Conservation (phyloP, 2,797 vertebrate genomes). For the Hoplostethus atlanticus region DNA sequence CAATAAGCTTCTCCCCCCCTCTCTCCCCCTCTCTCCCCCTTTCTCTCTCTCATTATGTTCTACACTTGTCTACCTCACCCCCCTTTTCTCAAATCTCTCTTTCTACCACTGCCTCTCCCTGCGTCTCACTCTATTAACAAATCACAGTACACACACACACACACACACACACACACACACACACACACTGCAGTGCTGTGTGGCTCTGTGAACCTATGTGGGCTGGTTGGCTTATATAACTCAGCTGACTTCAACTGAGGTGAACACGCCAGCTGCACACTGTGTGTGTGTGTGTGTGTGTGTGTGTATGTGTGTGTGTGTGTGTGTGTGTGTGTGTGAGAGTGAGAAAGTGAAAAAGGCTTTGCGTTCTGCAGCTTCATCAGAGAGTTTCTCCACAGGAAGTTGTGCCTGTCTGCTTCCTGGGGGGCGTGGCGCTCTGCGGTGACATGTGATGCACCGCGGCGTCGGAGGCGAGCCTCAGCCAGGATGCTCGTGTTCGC, state of each 20-base stretch:
- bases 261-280: slow-evolving; percentile 71
- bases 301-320: slow-evolving; percentile 41
- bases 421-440: too few species aligned
- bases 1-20: too few species aligned
- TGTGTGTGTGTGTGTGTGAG: slow-evolving; percentile 22
- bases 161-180: slow-evolving; percentile 13
- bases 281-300: background rate
- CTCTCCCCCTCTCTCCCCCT: background rate
- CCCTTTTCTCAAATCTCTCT: too few species aligned
- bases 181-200: slow-evolving; percentile 51
- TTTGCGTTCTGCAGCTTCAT: slow-evolving; percentile 9
- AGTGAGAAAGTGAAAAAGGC: background rate
- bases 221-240: slow-evolving; percentile 82
- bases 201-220: slow-evolving; percentile 75
- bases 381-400: too few species aligned
- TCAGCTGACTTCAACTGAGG: slow-evolving; percentile 72
- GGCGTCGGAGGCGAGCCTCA: too few species aligned
- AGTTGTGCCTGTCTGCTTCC: too few species aligned
- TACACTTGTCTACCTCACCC: too few species aligned
- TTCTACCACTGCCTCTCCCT: too few species aligned
- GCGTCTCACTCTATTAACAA: too few species aligned
- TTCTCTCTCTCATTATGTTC: too few species aligned
- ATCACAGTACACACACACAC: slow-evolving; percentile 3
- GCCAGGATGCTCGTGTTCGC: too few species aligned
- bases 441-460: too few species aligned